A percentile compares a stretch with the other conserved stretches of the same genome.
Evolutionary conservation across 2,113 vertebrate species (phyloP).

Genomic region (Corynorhinus townsendii): DNA sequence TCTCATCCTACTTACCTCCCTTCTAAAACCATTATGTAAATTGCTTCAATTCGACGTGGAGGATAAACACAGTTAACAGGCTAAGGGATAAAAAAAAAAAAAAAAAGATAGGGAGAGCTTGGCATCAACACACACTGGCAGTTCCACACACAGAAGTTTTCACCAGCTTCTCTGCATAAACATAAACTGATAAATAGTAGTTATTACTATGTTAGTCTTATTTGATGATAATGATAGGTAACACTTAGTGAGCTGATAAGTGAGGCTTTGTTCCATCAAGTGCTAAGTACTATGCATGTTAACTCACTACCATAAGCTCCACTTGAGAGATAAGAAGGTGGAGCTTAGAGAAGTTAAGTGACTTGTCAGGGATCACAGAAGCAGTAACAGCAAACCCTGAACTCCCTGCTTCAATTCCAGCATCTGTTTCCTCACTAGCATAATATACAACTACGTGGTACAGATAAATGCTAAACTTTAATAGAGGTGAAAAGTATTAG

Average conservation of each 20-base stretch:
- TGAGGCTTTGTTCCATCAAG: not conserved
- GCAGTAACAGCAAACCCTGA: not conserved
- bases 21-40: constrained; percentile 64
- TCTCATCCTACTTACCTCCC: constrained; percentile 55
- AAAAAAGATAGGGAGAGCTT: not conserved
- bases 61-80: constrained; percentile 39
- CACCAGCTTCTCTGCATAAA: constrained; percentile 8
- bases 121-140: not conserved
- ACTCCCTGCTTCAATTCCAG: not conserved
- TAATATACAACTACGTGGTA: not conserved
- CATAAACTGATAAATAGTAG: not conserved
- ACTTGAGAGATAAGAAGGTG: not conserved
- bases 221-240: not conserved
- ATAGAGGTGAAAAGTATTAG: not conserved
- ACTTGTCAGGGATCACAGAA: not conserved
- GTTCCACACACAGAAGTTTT: not conserved
- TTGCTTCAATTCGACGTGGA: constrained; percentile 39
- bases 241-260: not conserved
- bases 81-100: not conserved
- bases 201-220: not conserved
- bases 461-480: not conserved
- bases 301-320: not conserved
- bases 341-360: not conserved
- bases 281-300: not conserved
- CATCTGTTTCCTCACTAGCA: not conserved